phyloP scores from a whole-genome alignment of 1,140 invertebrate genomes.

The Ceratina japonica region DNA sequence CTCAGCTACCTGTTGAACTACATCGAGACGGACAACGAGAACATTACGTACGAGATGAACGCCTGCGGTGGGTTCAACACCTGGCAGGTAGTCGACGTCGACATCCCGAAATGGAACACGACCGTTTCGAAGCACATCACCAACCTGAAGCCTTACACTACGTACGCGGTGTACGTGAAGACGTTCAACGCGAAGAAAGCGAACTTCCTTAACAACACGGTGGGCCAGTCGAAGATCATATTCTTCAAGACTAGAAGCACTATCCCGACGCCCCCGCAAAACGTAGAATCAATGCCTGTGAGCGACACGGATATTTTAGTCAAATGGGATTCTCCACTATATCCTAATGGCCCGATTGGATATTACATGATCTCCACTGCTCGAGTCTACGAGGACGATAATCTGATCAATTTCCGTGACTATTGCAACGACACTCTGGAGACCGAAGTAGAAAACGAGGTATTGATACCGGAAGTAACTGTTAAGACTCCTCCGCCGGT shows the following conservation, averaged over 20 bases:
- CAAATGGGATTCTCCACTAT: conserved; percentile 82
- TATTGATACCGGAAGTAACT: conserved; percentile 42
- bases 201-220: conserved; percentile 71
- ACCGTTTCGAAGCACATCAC: conserved; percentile 71
- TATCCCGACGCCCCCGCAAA: conserved; percentile 80
- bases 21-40: conserved; percentile 79
- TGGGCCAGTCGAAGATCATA: conserved; percentile 79
- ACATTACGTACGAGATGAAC: conserved; percentile 76
- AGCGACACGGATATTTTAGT: conserved; percentile 79
- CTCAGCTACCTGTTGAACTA: conserved; percentile 83
- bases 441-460: conserved; percentile 42
- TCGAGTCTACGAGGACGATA: conserved; percentile 73
- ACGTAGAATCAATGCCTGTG: conserved; percentile 75
- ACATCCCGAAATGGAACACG: conserved; percentile 49
- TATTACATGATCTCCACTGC: conserved; percentile 82
- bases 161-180: conserved; percentile 85
- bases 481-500: conserved; percentile 46
- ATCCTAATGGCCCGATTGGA: conserved; percentile 84
- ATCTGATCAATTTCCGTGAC: conserved; percentile 79
- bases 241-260: conserved; percentile 83
- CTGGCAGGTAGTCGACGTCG: conserved; percentile 70
- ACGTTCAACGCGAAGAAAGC: conserved; percentile 73
- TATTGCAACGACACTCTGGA: conserved; percentile 79
- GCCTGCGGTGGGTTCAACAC: conserved; percentile 66
- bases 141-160: conserved; percentile 82